phyloP scores from a whole-genome alignment of 1,140 invertebrate genomes.

The Drosophila rhopaloa region DNA sequence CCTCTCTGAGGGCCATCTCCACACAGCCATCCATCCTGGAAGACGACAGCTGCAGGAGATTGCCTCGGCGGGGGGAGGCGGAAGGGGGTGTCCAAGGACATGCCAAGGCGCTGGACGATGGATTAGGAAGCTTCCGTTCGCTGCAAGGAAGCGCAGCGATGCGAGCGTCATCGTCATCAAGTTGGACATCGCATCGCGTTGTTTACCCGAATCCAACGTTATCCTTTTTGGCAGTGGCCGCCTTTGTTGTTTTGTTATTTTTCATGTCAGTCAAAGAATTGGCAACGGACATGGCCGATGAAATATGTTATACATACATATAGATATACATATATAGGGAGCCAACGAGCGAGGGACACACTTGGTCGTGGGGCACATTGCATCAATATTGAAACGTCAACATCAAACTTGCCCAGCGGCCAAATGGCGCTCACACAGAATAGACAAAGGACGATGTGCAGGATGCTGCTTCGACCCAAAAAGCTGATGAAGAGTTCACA shows the following conservation, averaged over 20 bases:
- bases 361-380: slow-evolving; percentile 65
- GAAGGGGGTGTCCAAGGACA: slow-evolving; percentile 57
- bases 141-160: slow-evolving; percentile 17
- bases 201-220: slow-evolving; percentile 54
- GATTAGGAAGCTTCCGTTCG: slow-evolving; percentile 65
- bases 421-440: slow-evolving; percentile 59
- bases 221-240: slow-evolving; percentile 76
- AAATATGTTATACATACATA: slow-evolving; percentile 66
- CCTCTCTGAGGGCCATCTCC: slow-evolving; percentile 30
- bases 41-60: slow-evolving; percentile 75
- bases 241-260: slow-evolving; percentile 81
- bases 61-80: slow-evolving; percentile 29
- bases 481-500: slow-evolving; percentile 81
- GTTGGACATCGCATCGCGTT: slow-evolving; percentile 53
- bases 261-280: slow-evolving; percentile 81
- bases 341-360: slow-evolving; percentile 36
- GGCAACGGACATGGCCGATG: slow-evolving; percentile 75
- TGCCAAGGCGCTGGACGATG: slow-evolving; percentile 66
- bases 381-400: slow-evolving; percentile 83
- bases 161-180: slow-evolving; percentile 57
- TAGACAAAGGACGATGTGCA: slow-evolving; percentile 18
- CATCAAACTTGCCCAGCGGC: slow-evolving; percentile 78
- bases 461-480: slow-evolving; percentile 57
- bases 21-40: slow-evolving; percentile 62
- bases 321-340: slow-evolving; percentile 30